These are phyloP conservation scores for Epinephelus malabaricus DNA, from an alignment of 2,797 vertebrate species.

Conservation along the genomic window DNA sequence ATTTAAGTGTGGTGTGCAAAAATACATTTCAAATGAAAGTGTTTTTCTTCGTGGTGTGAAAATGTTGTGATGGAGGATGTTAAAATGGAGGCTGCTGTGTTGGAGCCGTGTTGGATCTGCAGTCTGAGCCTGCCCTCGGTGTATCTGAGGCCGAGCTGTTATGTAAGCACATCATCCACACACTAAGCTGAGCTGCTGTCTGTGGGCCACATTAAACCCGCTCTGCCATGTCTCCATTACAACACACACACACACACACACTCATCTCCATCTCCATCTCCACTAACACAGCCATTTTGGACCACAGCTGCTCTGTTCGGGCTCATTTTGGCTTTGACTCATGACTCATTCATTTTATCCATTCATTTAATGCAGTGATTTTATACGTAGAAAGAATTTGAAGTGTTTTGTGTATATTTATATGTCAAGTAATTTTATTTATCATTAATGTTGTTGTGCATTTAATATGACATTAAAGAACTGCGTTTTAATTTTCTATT, in stretches of 20 bases:
- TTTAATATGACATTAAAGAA: too few species aligned
- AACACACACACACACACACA: background rate
- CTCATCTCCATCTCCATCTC: background rate
- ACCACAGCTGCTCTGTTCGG: slow-evolving; percentile 15
- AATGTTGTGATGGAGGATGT: background rate
- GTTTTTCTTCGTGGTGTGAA: too few species aligned
- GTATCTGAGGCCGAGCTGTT: slow-evolving; percentile 42
- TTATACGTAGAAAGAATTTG: too few species aligned
- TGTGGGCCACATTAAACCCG: slow-evolving; percentile 35
- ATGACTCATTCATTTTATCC: background rate
- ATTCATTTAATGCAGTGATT: too few species aligned
- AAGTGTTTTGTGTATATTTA: too few species aligned
- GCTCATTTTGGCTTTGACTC: background rate
- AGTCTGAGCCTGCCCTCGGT: slow-evolving; percentile 7
- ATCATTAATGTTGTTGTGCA: background rate
- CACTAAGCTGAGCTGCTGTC: slow-evolving; percentile 42
- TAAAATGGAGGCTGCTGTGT: slow-evolving; percentile 63
- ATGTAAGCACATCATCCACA: slow-evolving; percentile 64
- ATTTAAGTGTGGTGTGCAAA: too few species aligned
- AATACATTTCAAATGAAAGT: too few species aligned
- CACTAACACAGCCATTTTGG: slow-evolving; percentile 59
- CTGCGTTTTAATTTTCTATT: background rate
- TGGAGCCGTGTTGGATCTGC: slow-evolving; percentile 15
- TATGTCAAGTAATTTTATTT: background rate
- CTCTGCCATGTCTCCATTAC: slow-evolving; percentile 28